phyloP scores from a whole-genome alignment of 2,797 vertebrate genomes.

The Platalea minor region DNA sequence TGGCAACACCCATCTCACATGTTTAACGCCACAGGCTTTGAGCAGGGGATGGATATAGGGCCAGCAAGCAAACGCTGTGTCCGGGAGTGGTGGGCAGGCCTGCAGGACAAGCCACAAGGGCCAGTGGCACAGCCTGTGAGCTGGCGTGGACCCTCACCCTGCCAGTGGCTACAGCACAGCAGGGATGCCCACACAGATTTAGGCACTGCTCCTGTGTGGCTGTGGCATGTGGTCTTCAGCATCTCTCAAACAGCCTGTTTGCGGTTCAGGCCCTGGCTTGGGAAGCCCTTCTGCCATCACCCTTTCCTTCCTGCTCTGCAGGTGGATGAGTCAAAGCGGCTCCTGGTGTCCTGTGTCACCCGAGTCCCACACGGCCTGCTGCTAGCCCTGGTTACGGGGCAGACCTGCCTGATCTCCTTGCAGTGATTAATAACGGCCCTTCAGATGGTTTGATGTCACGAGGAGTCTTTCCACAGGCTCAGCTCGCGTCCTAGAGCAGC shows the following conservation, averaged over 20 bases:
- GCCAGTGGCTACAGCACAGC: background rate
- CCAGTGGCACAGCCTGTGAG: background rate
- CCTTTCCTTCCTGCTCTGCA: background rate
- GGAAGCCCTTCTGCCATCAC: background rate
- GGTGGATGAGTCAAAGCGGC: background rate
- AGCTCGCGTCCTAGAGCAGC: background rate
- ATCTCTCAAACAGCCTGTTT: background rate
- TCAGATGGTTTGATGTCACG: background rate
- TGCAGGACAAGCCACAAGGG: background rate
- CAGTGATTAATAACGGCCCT: background rate
- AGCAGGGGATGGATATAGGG: background rate
- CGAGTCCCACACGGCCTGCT: background rate
- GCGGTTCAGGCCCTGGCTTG: background rate
- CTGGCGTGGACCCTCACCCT: background rate
- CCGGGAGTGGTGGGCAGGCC: background rate
- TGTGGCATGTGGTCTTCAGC: background rate
- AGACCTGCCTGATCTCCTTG: conserved; percentile 10
- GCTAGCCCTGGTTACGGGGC: background rate
- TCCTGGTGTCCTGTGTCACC: background rate
- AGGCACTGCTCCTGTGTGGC: background rate
- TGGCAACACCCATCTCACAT: background rate
- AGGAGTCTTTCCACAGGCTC: background rate
- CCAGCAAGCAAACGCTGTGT: background rate
- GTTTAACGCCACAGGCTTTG: background rate
- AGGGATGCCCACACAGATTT: background rate